Percentiles rank a stretch among this genome's conserved stretches.
Evolutionary conservation across 2,888 invertebrate species (phyloP).

Genomic region (Epiblema foenella): DNA sequence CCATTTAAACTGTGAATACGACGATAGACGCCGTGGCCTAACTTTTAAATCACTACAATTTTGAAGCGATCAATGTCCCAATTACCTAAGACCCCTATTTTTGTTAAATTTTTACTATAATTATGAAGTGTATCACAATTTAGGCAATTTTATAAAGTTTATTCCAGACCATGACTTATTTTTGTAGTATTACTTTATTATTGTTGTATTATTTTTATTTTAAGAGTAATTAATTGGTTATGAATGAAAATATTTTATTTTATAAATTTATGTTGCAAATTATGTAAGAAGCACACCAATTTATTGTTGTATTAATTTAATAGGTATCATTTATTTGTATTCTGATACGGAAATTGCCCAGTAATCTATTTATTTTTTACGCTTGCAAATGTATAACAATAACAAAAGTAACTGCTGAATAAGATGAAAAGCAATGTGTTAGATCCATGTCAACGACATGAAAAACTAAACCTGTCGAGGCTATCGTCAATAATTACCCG

Average conservation of each 20-base stretch:
- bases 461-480: conserved; percentile 14
- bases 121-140: conserved; percentile 4
- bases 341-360: neutral
- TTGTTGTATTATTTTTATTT: conserved; percentile 42
- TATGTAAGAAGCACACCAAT: conserved; percentile 24
- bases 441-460: conserved; percentile 12
- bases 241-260: conserved; percentile 43
- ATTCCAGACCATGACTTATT: conserved; percentile 39
- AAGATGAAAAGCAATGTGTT: conserved; percentile 8
- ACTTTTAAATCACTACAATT: conserved; percentile 1
- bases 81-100: conserved; percentile 2
- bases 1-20: neutral
- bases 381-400: neutral
- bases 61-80: conserved; percentile 12
- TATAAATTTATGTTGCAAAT: conserved; percentile 30
- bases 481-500: conserved; percentile 24
- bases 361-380: neutral
- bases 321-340: conserved; percentile 4
- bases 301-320: conserved; percentile 7
- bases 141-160: conserved; percentile 17
- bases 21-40: conserved; percentile 4
- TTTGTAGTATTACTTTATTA: conserved; percentile 19
- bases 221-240: conserved; percentile 36
- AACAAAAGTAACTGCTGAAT: conserved; percentile 3
- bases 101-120: neutral